Percentiles rank a stretch among this genome's conserved stretches.
Evolutionary conservation across 1,140 invertebrate species (phyloP).

Genomic region (Drosophila teissieri): DNA sequence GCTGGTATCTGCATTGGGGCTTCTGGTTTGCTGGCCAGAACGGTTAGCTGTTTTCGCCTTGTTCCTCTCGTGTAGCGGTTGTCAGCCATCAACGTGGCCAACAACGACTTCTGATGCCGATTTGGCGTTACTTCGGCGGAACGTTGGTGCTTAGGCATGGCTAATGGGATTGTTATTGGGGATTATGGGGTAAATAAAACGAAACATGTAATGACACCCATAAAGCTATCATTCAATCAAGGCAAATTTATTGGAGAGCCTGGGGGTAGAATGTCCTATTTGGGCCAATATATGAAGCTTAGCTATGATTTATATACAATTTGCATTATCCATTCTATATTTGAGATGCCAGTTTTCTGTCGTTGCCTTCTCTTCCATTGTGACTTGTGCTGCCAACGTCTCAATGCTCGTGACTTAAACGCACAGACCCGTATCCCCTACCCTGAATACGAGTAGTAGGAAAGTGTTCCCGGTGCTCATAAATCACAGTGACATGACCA

Average conservation of each 20-base stretch:
- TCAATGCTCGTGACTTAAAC: conserved; percentile 46
- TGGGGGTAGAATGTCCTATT: no score
- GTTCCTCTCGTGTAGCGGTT: conserved; percentile 59
- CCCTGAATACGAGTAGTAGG: conserved; percentile 23
- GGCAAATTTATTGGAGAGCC: no score
- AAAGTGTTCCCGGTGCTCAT: conserved; percentile 59
- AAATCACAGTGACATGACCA: conserved; percentile 79
- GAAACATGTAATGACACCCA: no score
- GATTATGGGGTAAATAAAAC: not conserved
- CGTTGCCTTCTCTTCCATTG: conserved; percentile 8
- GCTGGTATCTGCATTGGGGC: conserved; percentile 60
- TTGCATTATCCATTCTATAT: conserved; percentile 15
- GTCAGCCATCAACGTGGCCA: conserved; percentile 29
- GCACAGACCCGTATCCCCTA: not conserved
- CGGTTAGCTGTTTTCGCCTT: conserved; percentile 66
- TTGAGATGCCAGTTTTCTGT: conserved; percentile 10
- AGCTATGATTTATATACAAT: not conserved
- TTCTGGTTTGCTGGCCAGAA: conserved; percentile 38
- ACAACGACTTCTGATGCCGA: conserved; percentile 33
- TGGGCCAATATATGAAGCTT: no score
- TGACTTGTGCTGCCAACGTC: conserved; percentile 57
- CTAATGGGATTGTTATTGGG: conserved; percentile 3
- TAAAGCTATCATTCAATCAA: no score
- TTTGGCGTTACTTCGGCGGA: conserved; percentile 26
- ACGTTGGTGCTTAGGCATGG: conserved; percentile 9